Evolutionary conservation across 1,140 invertebrate species (phyloP).

Genomic region (Conus ventricosus): DNA sequence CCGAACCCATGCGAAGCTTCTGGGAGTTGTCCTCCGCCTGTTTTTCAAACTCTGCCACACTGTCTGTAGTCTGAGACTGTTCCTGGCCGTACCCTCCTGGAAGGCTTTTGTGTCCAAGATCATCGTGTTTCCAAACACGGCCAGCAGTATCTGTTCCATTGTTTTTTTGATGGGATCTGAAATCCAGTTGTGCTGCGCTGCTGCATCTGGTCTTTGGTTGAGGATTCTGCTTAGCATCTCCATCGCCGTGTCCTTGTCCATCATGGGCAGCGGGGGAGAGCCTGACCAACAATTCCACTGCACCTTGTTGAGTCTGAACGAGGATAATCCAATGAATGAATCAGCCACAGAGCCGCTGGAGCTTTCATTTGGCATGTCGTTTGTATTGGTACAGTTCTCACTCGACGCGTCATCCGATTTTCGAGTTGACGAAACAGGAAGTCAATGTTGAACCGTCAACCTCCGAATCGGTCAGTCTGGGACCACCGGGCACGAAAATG

Average conservation of each 20-base stretch:
- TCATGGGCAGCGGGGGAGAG: too few species aligned
- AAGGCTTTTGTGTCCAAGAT: too few species aligned
- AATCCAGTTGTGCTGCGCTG: too few species aligned
- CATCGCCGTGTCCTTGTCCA: too few species aligned
- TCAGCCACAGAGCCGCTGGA: not conserved
- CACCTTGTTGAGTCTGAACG: not conserved
- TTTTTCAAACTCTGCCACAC: not conserved
- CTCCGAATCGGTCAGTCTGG: not conserved
- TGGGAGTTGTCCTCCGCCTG: not conserved
- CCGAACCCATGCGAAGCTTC: not conserved
- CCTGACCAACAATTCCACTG: too few species aligned
- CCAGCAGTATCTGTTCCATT: not conserved
- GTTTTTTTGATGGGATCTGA: not conserved
- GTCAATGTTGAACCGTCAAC: not conserved
- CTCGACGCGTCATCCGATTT: not conserved
- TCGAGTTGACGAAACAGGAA: not conserved
- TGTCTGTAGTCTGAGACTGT: not conserved
- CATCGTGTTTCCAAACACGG: not conserved
- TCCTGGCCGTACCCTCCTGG: not conserved
- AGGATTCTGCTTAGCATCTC: too few species aligned
- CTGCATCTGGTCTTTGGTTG: too few species aligned
- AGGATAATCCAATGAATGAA: not conserved
- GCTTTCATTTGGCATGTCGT: not conserved
- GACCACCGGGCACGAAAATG: not conserved
- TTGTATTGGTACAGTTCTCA: not conserved